These are phyloP conservation scores for Enteromius afrohamiltoni DNA, from an alignment of 2,797 vertebrate genomes.

Conservation along the genomic window DNA sequence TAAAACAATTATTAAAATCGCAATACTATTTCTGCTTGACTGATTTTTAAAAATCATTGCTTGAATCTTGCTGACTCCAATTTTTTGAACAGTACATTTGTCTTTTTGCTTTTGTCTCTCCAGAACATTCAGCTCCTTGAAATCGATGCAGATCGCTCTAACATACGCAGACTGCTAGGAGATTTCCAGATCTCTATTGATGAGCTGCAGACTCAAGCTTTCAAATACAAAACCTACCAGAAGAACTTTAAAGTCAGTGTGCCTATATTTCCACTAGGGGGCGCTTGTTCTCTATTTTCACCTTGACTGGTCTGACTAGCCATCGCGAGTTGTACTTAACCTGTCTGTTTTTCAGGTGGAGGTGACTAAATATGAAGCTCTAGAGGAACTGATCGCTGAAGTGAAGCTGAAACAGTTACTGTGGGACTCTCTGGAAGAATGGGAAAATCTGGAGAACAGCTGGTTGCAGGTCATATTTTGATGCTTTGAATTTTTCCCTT, in stretches of 20 bases:
- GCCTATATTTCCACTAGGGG: slow-evolving; percentile 21
- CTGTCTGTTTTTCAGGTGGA: slow-evolving; percentile 75
- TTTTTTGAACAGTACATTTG: background rate
- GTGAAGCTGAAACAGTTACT: slow-evolving; percentile 82
- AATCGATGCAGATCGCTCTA: slow-evolving; percentile 72
- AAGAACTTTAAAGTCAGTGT: slow-evolving; percentile 85
- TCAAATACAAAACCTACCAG: slow-evolving; percentile 82
- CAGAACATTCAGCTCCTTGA: slow-evolving; percentile 85
- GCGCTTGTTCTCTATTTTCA: background rate
- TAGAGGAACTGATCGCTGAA: slow-evolving; percentile 80
- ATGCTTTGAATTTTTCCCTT: background rate
- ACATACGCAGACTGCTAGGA: slow-evolving; percentile 73
- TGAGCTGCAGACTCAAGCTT: slow-evolving; percentile 80
- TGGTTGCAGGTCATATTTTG: slow-evolving; percentile 78
- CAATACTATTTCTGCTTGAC: background rate
- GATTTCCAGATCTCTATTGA: slow-evolving; percentile 79
- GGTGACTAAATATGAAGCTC: slow-evolving; percentile 80
- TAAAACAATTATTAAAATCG: background rate
- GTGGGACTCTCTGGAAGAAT: slow-evolving; percentile 84
- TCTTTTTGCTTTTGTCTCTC: background rate
- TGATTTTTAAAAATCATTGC: background rate
- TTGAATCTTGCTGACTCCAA: background rate
- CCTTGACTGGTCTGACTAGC: background rate
- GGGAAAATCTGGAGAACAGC: slow-evolving; percentile 76
- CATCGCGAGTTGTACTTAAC: background rate